Evolutionary conservation across 2,797 vertebrate genomes (phyloP), one percentile per base, ranked within the genome.

Genomic region (Trematocara caparti): DNA sequence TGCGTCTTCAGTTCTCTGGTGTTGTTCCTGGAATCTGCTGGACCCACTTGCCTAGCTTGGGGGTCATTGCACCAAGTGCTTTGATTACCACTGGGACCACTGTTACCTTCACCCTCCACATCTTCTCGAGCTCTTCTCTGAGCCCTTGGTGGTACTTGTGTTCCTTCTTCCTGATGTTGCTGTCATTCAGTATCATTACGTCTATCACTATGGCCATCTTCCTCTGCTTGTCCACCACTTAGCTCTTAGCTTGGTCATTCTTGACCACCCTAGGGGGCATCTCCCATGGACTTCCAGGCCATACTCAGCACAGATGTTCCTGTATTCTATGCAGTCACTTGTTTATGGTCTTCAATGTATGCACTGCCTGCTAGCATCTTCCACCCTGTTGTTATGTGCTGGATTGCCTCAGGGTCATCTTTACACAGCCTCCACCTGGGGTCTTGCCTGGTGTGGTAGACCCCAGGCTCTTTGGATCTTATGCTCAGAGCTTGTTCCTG

Each of bases 191-290:
- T n/a, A 34, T 34, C 8, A 2, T 30, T 59, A n/a, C 9, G 1
- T 11, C 15, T 11, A n/a, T 59, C 1, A n/a, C 55, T 59, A 34
- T 6, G 30, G 55, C 30, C 55, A n/a, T 34, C 15, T 34, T 34
- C 15, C 30, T 34, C 55, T 57, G 5, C 15, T 2, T 32, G 8
- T 32, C 27, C 27, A 57, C 27, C 53, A 57, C 53, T 57, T 57
- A 32, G 51, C 51, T 30, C 51, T 55, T 55, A 55, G 53, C 5
- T 57, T 17, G 27, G 53, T 32, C 27, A 32, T 17, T 32, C 53
- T 57, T 3, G 0, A 57, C 27, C 27, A 57, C 27, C 53, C 53
- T 32, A 4, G 0, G 14, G 27, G 53, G 3, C 2, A 0, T 57
- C 53, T 57, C 13, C 14, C 53, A 32, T 57, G 53, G 8, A 32